phyloP scores from a whole-genome alignment of 2,888 invertebrate genomes.

The Sisyra nigra region DNA sequence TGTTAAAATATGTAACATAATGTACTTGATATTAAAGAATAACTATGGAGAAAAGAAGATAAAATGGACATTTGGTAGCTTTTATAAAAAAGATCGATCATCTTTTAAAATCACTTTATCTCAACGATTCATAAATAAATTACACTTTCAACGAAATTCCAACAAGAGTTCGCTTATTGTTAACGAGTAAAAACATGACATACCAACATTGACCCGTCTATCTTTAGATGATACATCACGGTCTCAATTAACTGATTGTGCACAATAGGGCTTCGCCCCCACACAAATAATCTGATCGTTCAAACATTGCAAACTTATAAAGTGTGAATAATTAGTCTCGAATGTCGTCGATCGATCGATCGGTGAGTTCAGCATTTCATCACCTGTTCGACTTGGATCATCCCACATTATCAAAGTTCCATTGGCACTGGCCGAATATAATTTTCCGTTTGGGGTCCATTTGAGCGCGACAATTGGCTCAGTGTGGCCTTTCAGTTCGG shows the following conservation, averaged over 20 bases:
- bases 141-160: too few species aligned
- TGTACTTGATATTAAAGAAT: too few species aligned
- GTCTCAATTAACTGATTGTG: background rate
- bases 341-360: background rate
- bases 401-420: constrained; percentile 52
- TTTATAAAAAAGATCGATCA: too few species aligned
- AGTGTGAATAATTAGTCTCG: background rate
- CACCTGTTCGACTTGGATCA: constrained; percentile 13
- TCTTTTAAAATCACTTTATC: too few species aligned
- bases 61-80: too few species aligned
- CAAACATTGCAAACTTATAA: background rate
- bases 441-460: constrained; percentile 40
- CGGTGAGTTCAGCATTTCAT: background rate
- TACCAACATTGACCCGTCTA: too few species aligned
- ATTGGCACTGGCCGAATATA: constrained; percentile 53
- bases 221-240: too few species aligned
- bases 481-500: constrained; percentile 47
- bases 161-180: too few species aligned
- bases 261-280: background rate
- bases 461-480: constrained; percentile 42
- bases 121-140: too few species aligned
- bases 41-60: too few species aligned
- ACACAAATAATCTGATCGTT: background rate
- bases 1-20: too few species aligned
- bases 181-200: too few species aligned